These are phyloP conservation scores for Trachythela sp. DNA, from an alignment of 64 coral and sea anemone species.

Conservation along the genomic window DNA sequence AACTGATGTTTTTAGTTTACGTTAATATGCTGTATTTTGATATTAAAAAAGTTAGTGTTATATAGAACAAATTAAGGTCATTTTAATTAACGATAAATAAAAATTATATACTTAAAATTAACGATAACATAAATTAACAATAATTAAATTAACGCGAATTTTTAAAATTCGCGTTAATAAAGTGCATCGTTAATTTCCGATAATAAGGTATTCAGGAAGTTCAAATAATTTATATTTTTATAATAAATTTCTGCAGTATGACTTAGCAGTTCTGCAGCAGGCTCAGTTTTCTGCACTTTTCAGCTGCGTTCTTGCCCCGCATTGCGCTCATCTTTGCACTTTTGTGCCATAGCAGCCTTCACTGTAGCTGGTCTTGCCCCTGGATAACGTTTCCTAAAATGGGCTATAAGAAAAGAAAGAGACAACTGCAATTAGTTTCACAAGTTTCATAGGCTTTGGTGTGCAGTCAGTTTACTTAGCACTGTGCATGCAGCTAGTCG, in stretches of 20 bases:
- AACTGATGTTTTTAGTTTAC: too few relatives aligned
- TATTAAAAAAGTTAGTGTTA: too few relatives aligned
- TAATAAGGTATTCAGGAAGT: neutral
- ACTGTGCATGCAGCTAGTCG: neutral
- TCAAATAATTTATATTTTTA: too few relatives aligned
- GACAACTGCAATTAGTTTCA: neutral
- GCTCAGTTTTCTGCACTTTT: neutral
- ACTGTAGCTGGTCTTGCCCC: neutral
- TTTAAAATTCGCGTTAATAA: too few relatives aligned
- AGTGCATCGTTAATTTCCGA: neutral
- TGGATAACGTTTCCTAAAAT: neutral
- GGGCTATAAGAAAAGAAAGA: neutral
- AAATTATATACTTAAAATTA: too few relatives aligned
- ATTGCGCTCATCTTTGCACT: conserved; percentile 8
- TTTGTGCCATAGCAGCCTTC: conserved; percentile 10
- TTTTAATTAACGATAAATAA: too few relatives aligned
- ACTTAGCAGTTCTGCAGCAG: neutral
- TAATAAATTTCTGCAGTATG: neutral
- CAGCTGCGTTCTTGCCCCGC: neutral
- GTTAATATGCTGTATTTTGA: too few relatives aligned
- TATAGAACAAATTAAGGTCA: too few relatives aligned
- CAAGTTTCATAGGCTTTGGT: neutral
- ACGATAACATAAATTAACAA: too few relatives aligned
- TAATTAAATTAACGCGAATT: too few relatives aligned
- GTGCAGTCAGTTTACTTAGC: neutral